These are phyloP conservation scores for Danaus melanippus DNA, from an alignment of 1,140 invertebrate species.

Conservation along the genomic window DNA sequence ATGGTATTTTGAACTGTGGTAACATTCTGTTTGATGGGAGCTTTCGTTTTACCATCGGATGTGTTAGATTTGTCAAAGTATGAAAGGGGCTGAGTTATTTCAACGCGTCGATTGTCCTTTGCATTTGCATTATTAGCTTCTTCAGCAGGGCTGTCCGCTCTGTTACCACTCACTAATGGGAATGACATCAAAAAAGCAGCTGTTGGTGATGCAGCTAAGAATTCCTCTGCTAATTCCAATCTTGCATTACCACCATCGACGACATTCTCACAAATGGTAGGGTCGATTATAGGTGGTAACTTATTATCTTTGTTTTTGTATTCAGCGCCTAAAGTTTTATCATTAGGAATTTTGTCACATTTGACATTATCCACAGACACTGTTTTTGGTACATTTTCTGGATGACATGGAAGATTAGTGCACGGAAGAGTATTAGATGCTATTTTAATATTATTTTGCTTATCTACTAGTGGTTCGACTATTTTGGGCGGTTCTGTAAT, in stretches of 20 bases:
- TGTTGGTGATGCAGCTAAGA: conserved; percentile 84
- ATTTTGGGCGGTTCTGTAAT: conserved; percentile 2
- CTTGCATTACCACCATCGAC: conserved; percentile 74
- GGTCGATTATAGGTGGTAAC: conserved; percentile 63
- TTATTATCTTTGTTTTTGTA: conserved; percentile 63
- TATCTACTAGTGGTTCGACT: conserved; percentile 1
- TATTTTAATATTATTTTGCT: conserved; percentile 7
- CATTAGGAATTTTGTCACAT: conserved; percentile 24
- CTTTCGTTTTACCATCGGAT: conserved; percentile 37
- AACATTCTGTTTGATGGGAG: conserved; percentile 28
- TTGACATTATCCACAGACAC: conserved; percentile 14
- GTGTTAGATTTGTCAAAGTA: conserved; percentile 49
- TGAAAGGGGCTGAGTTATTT: conserved; percentile 29
- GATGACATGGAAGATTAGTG: no score
- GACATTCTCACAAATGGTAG: conserved; percentile 66
- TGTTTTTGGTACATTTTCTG: conserved; percentile 4
- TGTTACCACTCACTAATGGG: conserved; percentile 75
- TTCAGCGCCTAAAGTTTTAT: conserved; percentile 28
- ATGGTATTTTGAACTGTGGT: conserved; percentile 17
- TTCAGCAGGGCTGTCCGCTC: conserved; percentile 66
- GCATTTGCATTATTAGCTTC: conserved; percentile 36
- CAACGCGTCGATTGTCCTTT: conserved; percentile 45
- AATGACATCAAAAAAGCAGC: conserved; percentile 84
- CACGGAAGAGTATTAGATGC: not conserved
- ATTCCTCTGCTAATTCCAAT: conserved; percentile 81